Evolutionary conservation across 2,888 invertebrate genomes (phyloP).

Genomic region (Escarpia spicata): DNA sequence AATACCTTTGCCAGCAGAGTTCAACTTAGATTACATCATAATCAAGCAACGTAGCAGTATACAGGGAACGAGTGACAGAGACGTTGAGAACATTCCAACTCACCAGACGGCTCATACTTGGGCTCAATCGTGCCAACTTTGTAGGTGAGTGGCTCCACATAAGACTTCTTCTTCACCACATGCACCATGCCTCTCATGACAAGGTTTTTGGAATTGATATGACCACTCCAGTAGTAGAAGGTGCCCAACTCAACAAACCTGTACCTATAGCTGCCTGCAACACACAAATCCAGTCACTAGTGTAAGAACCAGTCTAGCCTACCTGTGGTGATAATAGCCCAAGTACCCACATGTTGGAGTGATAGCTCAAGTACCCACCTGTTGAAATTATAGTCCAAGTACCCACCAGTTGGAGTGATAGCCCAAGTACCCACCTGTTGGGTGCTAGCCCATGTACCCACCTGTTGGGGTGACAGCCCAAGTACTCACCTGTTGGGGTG

Average conservation of each 20-base stretch:
- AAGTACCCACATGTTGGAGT: too few relatives aligned
- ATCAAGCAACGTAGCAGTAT: neutral
- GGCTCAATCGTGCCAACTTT: neutral
- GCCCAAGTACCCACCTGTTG: neutral
- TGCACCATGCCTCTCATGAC: neutral
- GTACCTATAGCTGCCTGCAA: neutral
- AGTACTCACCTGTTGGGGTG: conserved; percentile 25
- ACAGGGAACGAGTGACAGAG: neutral
- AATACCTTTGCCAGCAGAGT: neutral
- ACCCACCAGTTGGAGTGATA: conserved; percentile 23
- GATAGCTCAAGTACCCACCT: too few relatives aligned
- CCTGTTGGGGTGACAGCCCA: neutral
- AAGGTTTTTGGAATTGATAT: neutral
- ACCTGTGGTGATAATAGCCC: too few relatives aligned
- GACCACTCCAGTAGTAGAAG: neutral
- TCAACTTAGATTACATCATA: neutral
- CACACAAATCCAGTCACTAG: neutral
- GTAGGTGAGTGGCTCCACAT: neutral
- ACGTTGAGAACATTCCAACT: neutral
- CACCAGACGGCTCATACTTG: neutral
- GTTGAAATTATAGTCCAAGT: neutral
- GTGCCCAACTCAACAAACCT: neutral
- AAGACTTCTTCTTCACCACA: neutral
- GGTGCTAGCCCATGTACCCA: neutral
- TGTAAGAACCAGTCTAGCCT: neutral